Evolutionary conservation across 2,797 vertebrate genomes (phyloP).

Genomic region (Chelmon rostratus): DNA sequence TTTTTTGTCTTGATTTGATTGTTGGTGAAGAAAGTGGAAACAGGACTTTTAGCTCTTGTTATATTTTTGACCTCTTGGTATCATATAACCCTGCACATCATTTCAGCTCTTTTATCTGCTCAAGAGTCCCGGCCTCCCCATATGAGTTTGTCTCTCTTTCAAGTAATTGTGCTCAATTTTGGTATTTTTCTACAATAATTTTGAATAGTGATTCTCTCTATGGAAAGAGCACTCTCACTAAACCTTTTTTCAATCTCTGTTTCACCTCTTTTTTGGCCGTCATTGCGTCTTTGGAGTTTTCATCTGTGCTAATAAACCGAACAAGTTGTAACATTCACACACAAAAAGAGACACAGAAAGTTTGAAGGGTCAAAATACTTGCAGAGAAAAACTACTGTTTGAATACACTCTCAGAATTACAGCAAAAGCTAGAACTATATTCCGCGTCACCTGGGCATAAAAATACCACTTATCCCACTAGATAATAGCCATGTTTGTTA

Average conservation of each 20-base stretch:
- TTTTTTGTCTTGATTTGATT: neutral
- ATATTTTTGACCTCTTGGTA: neutral
- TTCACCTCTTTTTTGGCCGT: neutral
- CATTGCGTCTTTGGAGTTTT: conserved; percentile 4
- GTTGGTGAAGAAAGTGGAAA: neutral
- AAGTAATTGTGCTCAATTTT: neutral
- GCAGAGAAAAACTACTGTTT: conserved; percentile 31
- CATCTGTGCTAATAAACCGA: conserved; percentile 9
- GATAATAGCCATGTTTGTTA: conserved; percentile 48
- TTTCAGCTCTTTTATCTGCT: neutral
- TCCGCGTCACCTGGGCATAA: conserved; percentile 17
- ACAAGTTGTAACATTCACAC: neutral
- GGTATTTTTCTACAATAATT: neutral
- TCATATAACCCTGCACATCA: neutral
- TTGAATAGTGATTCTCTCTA: conserved; percentile 1
- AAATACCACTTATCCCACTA: conserved; percentile 36
- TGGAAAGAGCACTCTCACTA: neutral
- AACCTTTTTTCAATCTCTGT: neutral
- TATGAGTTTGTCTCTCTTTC: neutral
- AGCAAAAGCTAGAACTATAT: conserved; percentile 31
- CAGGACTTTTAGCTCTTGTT: conserved; percentile 3
- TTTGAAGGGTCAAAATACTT: conserved; percentile 47
- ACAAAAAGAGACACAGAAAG: conserved; percentile 22
- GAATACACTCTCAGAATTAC: conserved; percentile 27
- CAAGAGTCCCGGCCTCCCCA: too few species aligned